phyloP scores from a whole-genome alignment of 2,113 vertebrate genomes.

The Carlito syrichta region DNA sequence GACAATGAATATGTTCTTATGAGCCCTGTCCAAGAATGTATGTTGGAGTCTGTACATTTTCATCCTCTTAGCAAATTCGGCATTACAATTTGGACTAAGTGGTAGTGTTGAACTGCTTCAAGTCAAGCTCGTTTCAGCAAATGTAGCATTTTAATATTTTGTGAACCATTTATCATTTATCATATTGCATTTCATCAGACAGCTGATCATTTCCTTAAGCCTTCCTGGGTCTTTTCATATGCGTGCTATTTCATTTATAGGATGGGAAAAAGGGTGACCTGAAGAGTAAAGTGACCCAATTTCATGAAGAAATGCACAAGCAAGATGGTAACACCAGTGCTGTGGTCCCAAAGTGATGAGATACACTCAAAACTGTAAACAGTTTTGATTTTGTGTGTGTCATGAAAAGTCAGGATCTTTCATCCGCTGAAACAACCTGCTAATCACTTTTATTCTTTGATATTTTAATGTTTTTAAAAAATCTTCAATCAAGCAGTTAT shows the following conservation, averaged over 20 bases:
- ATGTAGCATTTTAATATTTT: not conserved
- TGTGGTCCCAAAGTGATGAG: not conserved
- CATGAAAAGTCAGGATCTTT: not conserved
- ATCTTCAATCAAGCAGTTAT: slow-evolving; percentile 61
- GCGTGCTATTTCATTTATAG: not conserved
- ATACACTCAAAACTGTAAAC: not conserved
- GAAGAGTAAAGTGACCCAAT: not conserved
- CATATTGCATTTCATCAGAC: not conserved
- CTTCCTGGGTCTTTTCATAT: not conserved
- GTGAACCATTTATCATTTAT: not conserved
- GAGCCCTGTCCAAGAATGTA: not conserved
- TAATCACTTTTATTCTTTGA: slow-evolving; percentile 41
- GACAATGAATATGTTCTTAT: slow-evolving; percentile 18
- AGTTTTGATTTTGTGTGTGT: not conserved
- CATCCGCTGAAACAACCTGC: not conserved
- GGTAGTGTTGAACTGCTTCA: not conserved
- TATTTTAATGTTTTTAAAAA: slow-evolving; percentile 36
- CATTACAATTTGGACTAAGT: not conserved
- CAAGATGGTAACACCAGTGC: not conserved
- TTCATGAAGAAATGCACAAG: not conserved
- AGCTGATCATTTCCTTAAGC: not conserved
- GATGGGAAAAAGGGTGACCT: not conserved
- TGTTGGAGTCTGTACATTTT: slow-evolving; percentile 23
- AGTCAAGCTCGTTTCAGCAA: not conserved
- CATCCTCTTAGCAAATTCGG: not conserved